These are phyloP conservation scores for Microctonus hyperodae DNA, from an alignment of 2,888 invertebrate species.

Conservation along the genomic window DNA sequence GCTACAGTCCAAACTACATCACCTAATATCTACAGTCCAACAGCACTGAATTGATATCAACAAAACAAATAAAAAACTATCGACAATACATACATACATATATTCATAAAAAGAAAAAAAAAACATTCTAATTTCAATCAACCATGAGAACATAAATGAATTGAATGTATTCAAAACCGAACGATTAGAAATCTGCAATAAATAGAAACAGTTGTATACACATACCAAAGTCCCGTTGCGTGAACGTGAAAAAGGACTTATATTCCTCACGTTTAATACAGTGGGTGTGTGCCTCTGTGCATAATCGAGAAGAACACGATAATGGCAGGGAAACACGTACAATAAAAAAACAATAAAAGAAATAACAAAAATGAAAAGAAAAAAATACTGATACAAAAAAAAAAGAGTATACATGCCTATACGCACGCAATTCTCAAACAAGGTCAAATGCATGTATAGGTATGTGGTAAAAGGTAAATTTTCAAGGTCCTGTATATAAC, in stretches of 20 bases:
- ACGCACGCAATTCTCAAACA: constrained; percentile 10
- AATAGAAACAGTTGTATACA: constrained; percentile 12
- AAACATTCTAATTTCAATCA: constrained; percentile 35
- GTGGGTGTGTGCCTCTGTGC: constrained; percentile 28
- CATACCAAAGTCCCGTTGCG: constrained; percentile 33
- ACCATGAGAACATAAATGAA: constrained; percentile 44
- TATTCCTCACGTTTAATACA: constrained; percentile 27
- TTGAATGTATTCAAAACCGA: constrained; percentile 34
- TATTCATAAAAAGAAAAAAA: neutral
- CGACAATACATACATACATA: neutral
- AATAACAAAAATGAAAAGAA: neutral
- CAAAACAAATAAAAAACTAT: neutral
- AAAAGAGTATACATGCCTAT: constrained; percentile 17
- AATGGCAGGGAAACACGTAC: too few relatives aligned
- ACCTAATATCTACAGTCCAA: too few relatives aligned
- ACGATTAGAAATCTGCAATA: constrained; percentile 39
- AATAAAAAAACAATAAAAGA: too few relatives aligned
- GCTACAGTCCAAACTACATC: too few relatives aligned
- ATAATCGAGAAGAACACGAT: constrained; percentile 8
- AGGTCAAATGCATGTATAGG: constrained; percentile 9
- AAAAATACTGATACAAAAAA: neutral
- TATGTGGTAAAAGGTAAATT: neutral
- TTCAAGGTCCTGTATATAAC: neutral
- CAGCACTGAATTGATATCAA: too few relatives aligned
- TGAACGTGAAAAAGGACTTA: constrained; percentile 30